Evolutionary conservation across 2,888 invertebrate species (phyloP).

Genomic region (Pachydiplax longipennis): DNA sequence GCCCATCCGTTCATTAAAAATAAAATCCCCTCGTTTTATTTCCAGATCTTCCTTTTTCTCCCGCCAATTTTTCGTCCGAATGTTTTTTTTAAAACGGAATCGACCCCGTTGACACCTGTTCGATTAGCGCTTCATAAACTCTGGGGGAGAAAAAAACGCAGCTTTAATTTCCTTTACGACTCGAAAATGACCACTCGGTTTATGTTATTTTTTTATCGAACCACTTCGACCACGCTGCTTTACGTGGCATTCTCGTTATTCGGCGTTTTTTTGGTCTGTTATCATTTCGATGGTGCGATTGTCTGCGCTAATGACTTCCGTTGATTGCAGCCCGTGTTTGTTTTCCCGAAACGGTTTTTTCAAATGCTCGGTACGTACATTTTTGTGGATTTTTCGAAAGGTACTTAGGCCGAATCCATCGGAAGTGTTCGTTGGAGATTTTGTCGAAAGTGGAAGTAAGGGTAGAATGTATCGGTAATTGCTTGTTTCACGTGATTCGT

Average conservation of each 20-base stretch:
- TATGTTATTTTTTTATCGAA: neutral
- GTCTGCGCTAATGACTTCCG: neutral
- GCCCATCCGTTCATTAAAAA: neutral
- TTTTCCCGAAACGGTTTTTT: neutral
- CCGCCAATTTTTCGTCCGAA: neutral
- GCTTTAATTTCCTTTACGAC: neutral
- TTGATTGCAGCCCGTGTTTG: neutral
- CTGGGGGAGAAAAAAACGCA: neutral
- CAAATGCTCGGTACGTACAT: neutral
- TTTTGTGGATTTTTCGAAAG: neutral
- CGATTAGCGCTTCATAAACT: slow-evolving; percentile 20
- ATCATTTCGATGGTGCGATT: neutral
- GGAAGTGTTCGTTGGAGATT: neutral
- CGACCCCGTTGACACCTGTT: slow-evolving; percentile 38
- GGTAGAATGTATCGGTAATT: too few relatives aligned
- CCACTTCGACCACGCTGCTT: neutral
- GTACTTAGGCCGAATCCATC: neutral
- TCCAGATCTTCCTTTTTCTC: neutral
- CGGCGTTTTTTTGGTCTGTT: neutral
- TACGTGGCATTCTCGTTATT: neutral
- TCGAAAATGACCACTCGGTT: neutral
- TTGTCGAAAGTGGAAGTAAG: neutral
- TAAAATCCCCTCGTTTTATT: neutral
- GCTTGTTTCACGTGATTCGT: too few relatives aligned
- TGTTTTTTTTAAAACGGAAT: slow-evolving; percentile 16